Evolutionary conservation across 2,113 vertebrate species (phyloP), one percentile per base, ranked within the genome.

Genomic region (Eulacestoma nigropectus): DNA sequence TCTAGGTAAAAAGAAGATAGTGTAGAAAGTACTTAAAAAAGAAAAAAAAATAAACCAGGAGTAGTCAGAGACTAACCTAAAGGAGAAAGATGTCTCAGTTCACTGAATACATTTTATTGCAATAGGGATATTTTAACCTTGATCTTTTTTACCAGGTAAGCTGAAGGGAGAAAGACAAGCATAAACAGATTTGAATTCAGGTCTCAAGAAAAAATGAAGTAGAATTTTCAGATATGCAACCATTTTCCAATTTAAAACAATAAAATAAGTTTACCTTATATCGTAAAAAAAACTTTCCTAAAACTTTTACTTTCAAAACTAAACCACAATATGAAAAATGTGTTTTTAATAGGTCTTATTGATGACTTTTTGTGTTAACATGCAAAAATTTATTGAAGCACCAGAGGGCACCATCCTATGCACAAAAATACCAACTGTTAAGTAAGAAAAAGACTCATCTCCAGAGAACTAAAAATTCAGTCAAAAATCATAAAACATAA

Each of bases 341-440:
- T 2, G 14, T 47, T 50, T 49, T 68, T 52, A 82, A 37, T 16
- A 70, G 15, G 14, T 69, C n/a, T 64, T 33, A n/a, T 0, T 8
- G 37, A 74, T 11, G 35, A 20, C 17, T 50, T 32, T 37, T 21
- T 35, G 53, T 27, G 20, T 32, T 92, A 64, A 63, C 25, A 44
- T 75, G 93, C 89, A 92, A 89, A 90, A 93, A 78, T 56, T 35
- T 4, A 7, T 5, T 32, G 41, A 65, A 76, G 60, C 96, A 95
- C 80, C 77, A 96, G 97, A 95, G 96, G 96, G 96, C 96, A 94
- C 81, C 93, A 84, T 68, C 44, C 62, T 23, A 91, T 11, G 19
- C 55, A 87, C 55, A 85, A 92, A 87, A 81, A 17, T 16, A 49
- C 5, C 21, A 63, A 39, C 16, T 1, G 2, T 1, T 65, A 60